phyloP scores from a whole-genome alignment of 2,888 invertebrate species.

The Drosophila cracens region DNA sequence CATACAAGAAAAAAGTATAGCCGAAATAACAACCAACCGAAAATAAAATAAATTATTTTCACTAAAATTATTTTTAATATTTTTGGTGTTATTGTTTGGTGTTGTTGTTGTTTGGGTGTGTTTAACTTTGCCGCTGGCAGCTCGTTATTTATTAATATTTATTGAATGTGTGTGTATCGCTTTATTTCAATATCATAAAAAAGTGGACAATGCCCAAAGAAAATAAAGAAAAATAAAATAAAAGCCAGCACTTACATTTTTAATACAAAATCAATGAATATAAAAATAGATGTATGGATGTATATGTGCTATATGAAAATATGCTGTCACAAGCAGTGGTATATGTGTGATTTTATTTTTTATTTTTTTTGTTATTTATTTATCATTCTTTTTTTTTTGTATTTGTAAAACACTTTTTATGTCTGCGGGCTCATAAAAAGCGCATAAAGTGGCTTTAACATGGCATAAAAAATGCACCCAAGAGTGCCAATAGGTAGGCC shows the following conservation, averaged over 20 bases:
- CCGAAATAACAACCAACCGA: constrained; percentile 19
- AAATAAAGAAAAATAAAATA: constrained; percentile 64
- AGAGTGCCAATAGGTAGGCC: constrained; percentile 67
- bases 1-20: constrained; percentile 10
- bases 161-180: constrained; percentile 65
- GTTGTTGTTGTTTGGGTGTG: constrained; percentile 24
- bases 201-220: constrained; percentile 46
- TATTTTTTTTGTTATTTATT: constrained; percentile 7
- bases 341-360: constrained; percentile 6
- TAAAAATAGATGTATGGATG: constrained; percentile 64
- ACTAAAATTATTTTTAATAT: constrained; percentile 62
- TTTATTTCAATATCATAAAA: constrained; percentile 77
- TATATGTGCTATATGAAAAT: constrained; percentile 50
- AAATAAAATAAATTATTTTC: constrained; percentile 55
- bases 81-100: constrained; percentile 2
- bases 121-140: constrained; percentile 57
- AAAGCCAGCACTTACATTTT: constrained; percentile 78
- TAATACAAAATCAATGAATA: constrained; percentile 81
- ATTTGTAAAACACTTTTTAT: constrained; percentile 66
- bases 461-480: constrained; percentile 77
- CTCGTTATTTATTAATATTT: constrained; percentile 73
- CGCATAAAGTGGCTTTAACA: constrained; percentile 80
- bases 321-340: constrained; percentile 36
- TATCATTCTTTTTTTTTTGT: neutral
- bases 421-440: constrained; percentile 79